Base-by-base conservation (phyloP, 2,797 vertebrate species). In the Saguinus oedipus region DNA sequence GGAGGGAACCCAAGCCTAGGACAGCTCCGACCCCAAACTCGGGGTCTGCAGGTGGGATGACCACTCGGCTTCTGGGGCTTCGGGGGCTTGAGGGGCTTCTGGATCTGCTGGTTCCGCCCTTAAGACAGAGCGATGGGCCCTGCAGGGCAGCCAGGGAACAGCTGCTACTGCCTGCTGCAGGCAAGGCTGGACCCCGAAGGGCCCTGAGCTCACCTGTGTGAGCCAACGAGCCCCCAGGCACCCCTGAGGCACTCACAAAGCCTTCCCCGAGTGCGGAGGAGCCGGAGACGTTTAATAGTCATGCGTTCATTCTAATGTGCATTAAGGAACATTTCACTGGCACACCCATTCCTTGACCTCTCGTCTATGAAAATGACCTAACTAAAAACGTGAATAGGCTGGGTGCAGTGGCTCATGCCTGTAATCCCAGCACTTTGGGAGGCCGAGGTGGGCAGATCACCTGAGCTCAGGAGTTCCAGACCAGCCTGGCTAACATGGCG, bases 371-470 rank as follows among this genome's bases (percentile, higher is more conserved):
- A 72, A 72, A 72, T 39, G n/a, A 72, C 68, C 68, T 72, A 20
- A 72, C 9, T 72, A n/a, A n/a, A 68, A 55, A 55, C 3, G 20
- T 22, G 53, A 55, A n/a, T 4, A 68, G 33, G 15, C 61, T 4
- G 0, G 15, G 61, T 0, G 0, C 7, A 1, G 33, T 19, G 61
- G 61, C 61, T n/a, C 15, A 68, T 0, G 7, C 33, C 33, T 68
- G 61, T 9, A 68, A 68, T 68, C 33, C 33, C 61, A 68, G 61
- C 57, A n/a, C 61, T 68, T n/a, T 19, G 14, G 14, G 61, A n/a
- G 61, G 7, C 15, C 7, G 3, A 68, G 61, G 61, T 17, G 4
- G 61, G 15, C 3, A 0, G 15, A n/a, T 68, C 33, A n/a, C 33
- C 33, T n/a, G 7, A 68, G 61, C 61, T 68, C 61, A 68, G 33